Evolutionary conservation across 2,797 vertebrate genomes (phyloP).

Genomic region (Adrianichthys oophorus): DNA sequence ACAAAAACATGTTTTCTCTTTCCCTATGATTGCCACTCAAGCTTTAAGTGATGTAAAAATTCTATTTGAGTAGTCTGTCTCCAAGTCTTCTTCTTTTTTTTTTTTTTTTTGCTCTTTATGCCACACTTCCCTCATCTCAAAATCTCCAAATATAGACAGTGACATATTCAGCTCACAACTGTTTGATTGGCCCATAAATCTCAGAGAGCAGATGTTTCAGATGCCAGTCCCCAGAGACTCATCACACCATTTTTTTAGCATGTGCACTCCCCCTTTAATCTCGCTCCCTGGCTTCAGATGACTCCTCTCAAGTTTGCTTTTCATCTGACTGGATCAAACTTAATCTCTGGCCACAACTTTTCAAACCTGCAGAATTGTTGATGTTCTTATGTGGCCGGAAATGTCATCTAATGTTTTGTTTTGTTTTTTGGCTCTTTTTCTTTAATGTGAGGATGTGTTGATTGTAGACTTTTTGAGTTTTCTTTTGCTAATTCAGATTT

Average conservation of each 20-base stretch:
- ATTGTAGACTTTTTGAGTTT: too few species aligned
- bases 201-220: conserved; percentile 55
- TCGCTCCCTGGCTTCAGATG: conserved; percentile 11
- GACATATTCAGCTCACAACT: conserved; percentile 61
- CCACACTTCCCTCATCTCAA: conserved; percentile 41
- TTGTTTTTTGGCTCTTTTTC: neutral
- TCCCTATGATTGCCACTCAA: neutral
- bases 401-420: neutral
- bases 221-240: conserved; percentile 45
- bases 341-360: conserved; percentile 3
- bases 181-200: conserved; percentile 51
- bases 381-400: neutral
- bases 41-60: conserved; percentile 18
- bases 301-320: conserved; percentile 1
- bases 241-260: conserved; percentile 21
- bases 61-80: conserved; percentile 19
- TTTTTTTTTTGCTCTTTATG: conserved; percentile 14
- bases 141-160: conserved; percentile 63
- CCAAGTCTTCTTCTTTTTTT: conserved; percentile 3
- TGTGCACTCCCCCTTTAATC: conserved; percentile 27
- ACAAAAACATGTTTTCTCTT: neutral
- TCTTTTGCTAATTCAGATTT: too few species aligned
- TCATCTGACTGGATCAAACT: neutral
- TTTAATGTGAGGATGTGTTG: too few species aligned
- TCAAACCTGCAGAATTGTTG: neutral